A percentile compares a stretch with the other conserved stretches of the same genome.
phyloP scores from a whole-genome alignment of 2,888 invertebrate species.

The Axea sp. region DNA sequence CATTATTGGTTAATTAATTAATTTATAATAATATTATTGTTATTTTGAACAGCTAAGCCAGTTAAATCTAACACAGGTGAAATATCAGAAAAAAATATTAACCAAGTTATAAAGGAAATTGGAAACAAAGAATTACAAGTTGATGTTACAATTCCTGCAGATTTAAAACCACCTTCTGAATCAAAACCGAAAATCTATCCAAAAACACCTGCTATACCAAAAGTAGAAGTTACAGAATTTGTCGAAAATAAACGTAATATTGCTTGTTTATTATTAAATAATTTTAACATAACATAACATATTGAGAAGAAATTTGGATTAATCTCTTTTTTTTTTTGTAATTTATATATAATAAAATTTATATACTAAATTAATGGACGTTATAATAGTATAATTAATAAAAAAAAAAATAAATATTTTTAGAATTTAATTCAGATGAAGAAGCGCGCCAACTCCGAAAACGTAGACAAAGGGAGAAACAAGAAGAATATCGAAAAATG shows the following conservation, averaged over 20 bases:
- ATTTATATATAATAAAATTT: too few species aligned
- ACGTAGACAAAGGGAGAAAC: conserved; percentile 4
- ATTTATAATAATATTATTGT: neutral
- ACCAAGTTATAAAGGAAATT: neutral
- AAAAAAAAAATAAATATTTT: neutral
- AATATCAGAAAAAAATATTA: neutral
- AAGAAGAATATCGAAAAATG: conserved; percentile 20
- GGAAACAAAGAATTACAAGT: neutral
- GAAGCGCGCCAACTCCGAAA: neutral
- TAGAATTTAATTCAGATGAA: neutral
- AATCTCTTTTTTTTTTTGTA: too few species aligned
- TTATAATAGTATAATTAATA: too few species aligned
- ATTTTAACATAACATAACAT: too few species aligned
- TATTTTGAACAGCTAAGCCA: neutral
- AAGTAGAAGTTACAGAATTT: neutral
- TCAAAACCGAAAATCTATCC: neutral
- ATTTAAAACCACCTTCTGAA: neutral
- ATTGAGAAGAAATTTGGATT: too few species aligned
- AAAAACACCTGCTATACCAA: neutral
- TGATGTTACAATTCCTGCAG: too few species aligned
- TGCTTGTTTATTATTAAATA: neutral
- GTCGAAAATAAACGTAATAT: neutral
- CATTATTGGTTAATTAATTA: too few species aligned
- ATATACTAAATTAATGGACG: too few species aligned
- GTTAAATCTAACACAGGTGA: neutral